Evolutionary conservation across 2,113 vertebrate genomes (phyloP).

Genomic region (Carollia perspicillata): DNA sequence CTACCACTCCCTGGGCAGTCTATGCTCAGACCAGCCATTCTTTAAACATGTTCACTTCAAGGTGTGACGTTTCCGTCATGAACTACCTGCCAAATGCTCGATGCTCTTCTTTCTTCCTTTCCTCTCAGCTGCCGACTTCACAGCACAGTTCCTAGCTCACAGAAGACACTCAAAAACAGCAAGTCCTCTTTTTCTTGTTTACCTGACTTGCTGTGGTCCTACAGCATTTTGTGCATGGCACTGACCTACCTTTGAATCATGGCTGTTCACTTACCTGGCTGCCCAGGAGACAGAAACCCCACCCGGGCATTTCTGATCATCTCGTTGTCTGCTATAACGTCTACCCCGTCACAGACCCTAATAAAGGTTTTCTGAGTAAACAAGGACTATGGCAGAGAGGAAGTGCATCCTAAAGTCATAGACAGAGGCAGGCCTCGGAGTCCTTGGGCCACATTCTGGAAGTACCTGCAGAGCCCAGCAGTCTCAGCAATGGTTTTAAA

Average conservation of each 20-base stretch:
- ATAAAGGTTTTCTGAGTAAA: neutral
- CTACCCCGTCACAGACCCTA: neutral
- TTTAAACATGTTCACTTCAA: neutral
- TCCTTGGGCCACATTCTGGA: neutral
- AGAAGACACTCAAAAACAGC: neutral
- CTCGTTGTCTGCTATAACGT: neutral
- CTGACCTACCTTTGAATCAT: neutral
- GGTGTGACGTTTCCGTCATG: neutral
- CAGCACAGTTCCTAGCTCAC: neutral
- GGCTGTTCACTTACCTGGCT: neutral
- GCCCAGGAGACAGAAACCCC: neutral
- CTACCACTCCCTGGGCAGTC: fast-evolving
- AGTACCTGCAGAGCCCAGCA: fast-evolving
- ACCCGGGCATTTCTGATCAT: neutral
- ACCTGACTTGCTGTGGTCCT: neutral
- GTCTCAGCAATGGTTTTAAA: neutral
- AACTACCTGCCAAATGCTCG: neutral
- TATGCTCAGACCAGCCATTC: neutral
- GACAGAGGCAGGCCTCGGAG: neutral
- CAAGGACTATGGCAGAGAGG: neutral
- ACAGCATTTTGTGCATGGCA: neutral
- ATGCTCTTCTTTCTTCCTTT: neutral
- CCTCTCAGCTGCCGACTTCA: neutral
- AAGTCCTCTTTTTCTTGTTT: neutral
- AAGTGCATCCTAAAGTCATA: neutral